Evolutionary conservation across 2,113 vertebrate species (phyloP).

Genomic region (Eretmodus cyanostictus): DNA sequence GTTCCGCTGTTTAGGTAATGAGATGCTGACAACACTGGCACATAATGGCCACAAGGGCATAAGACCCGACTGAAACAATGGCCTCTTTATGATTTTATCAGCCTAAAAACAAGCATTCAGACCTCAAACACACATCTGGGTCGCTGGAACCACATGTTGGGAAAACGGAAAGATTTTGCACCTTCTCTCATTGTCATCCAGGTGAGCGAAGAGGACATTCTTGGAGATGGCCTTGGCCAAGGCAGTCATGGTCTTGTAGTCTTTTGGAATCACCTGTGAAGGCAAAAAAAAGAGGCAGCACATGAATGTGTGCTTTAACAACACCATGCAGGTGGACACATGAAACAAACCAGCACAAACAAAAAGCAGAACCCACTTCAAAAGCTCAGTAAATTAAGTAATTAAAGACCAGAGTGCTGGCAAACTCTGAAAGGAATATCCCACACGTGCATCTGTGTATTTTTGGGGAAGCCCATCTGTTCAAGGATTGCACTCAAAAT

Average conservation of each 20-base stretch:
- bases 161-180: conserved; percentile 42
- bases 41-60: conserved; percentile 36
- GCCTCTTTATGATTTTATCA: background rate
- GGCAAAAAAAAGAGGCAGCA: background rate
- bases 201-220: conserved; percentile 95
- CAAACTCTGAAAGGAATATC: conserved; percentile 55
- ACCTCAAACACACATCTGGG: background rate
- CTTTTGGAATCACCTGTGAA: conserved; percentile 93
- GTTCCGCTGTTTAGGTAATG: background rate
- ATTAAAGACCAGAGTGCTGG: conserved; percentile 60
- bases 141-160: background rate
- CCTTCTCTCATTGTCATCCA: conserved; percentile 98
- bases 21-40: conserved; percentile 42
- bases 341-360: conserved; percentile 42
- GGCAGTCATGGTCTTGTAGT: conserved; percentile 98
- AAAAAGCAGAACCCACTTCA: conserved; percentile 43
- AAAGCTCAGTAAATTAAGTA: conserved; percentile 45
- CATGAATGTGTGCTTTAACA: background rate
- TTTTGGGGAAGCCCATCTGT: conserved; percentile 69
- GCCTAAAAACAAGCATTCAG: background rate
- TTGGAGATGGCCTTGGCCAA: conserved; percentile 96
- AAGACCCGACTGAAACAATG: background rate
- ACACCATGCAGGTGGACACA: conserved; percentile 50
- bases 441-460: conserved; percentile 51
- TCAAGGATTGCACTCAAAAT: conserved; percentile 50